These are phyloP conservation scores for Acanthaster planci DNA, from an alignment of 35 echinoderm and acorn worm genomes.

Conservation along the genomic window DNA sequence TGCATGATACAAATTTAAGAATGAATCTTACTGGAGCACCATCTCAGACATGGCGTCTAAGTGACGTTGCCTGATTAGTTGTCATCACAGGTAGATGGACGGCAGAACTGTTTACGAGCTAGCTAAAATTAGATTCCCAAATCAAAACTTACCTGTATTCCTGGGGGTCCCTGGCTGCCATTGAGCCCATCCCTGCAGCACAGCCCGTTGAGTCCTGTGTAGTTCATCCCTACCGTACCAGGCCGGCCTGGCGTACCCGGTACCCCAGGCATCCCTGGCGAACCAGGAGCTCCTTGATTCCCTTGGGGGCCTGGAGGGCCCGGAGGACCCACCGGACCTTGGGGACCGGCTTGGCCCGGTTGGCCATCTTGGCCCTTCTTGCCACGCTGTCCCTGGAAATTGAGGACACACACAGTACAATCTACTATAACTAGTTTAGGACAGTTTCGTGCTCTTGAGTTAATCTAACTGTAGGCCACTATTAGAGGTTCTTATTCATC, in stretches of 20 bases:
- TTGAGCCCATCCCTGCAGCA: not conserved
- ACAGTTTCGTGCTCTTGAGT: no score
- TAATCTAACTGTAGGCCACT: no score
- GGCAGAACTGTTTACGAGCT: no score
- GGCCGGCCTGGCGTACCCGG: constrained; percentile 41
- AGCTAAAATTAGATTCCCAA: no score
- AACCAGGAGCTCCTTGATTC: constrained; percentile 51
- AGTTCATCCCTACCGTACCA: constrained; percentile 20
- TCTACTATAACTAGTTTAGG: no score
- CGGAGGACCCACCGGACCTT: not conserved
- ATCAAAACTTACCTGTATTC: not conserved
- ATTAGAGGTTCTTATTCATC: no score
- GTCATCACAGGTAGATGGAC: no score
- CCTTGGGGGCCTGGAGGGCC: constrained; percentile 50
- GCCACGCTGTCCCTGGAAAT: not conserved
- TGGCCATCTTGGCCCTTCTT: constrained; percentile 12
- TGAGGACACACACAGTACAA: no score
- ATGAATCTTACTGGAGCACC: no score
- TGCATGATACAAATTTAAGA: no score
- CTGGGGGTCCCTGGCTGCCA: constrained; percentile 7
- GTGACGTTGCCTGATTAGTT: no score
- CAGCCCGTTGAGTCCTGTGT: not conserved
- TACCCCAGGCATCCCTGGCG: constrained; percentile 40
- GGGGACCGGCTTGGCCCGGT: not conserved
- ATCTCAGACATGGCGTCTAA: no score